Base-by-base conservation (phyloP, 2,888 invertebrate species). In the Athetis lepigone region DNA sequence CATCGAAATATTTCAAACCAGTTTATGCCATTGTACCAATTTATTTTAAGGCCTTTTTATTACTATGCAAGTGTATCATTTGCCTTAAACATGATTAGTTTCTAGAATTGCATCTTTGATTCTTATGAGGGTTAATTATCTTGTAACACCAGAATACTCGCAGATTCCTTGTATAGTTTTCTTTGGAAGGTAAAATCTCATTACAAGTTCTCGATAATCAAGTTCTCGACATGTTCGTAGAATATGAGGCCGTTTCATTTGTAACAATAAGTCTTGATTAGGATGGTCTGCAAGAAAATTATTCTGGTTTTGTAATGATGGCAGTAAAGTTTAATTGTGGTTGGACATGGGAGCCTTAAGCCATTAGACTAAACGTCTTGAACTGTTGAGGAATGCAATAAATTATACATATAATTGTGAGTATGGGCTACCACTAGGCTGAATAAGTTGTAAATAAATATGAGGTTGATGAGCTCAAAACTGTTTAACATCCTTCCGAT, bases 41-140 rank as follows among this genome's bases (percentile, higher is more conserved):
- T 70, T 64, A 51, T 56, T 70, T 75, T 56, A 69, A 60, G 42
- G 47, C 43, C 23, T 39, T 64, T 76, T 70, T 73, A 79, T 64
- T 52, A 54, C 63, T 27, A 51, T 49, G 11, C 4, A n/a, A 56
- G 21, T 62, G 40, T 43, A 23, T 39, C 43, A n/a, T n/a, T n/a
- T 25, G 46, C 43, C 23, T 55, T 52, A 9, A 27, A 39, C 23
- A 18, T 57, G 62, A 74, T 69, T 63, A 45, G 63, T 62, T 69
- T 50, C 40, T 46, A 16, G 43, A 45, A 54, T 49, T 16, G 23
- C 27, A n/a, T n/a, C 4, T 51, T 27, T 33, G n/a, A 39, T 52
- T 33, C 23, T 8, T n/a, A 29, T 25, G 23, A 13, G n/a, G 25
- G 8, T 33, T 33, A 18, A 18, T 40, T 50, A 29, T 18, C 49